Percentiles rank a stretch among this genome's conserved stretches.
Evolutionary conservation across 2,113 vertebrate genomes (phyloP).

Genomic region (Bothrops jararaca): DNA sequence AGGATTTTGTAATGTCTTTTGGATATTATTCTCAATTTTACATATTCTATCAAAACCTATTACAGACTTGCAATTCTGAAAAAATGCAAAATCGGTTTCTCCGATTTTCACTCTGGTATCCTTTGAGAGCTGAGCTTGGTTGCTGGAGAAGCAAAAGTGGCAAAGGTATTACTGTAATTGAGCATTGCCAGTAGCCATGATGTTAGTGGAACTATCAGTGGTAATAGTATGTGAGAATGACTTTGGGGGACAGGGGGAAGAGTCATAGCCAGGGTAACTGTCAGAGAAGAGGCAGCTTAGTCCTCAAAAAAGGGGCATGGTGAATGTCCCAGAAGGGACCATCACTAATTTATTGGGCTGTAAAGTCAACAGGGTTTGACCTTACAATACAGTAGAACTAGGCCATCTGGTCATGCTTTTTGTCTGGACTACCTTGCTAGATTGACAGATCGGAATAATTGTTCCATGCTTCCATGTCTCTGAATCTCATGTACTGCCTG

Average conservation of each 20-base stretch:
- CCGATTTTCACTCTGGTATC: not conserved
- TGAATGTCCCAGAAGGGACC: not conserved
- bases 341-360: not conserved
- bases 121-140: not conserved
- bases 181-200: not conserved
- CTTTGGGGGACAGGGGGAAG: not conserved
- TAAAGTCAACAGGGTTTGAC: not conserved
- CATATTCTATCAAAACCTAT: not conserved
- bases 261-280: not conserved
- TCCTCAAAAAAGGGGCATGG: not conserved
- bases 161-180: too few species aligned
- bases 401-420: not conserved
- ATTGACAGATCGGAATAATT: not conserved
- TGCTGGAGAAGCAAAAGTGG: not conserved
- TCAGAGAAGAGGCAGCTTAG: not conserved
- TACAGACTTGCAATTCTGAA: not conserved
- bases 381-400: not conserved
- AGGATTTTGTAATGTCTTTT: not conserved
- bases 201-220: not conserved
- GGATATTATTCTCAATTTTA: not conserved
- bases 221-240: not conserved
- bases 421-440: not conserved
- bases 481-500: not conserved
- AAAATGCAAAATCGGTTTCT: slow-evolving; percentile 14
- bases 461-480: not conserved